These are phyloP conservation scores for Miltochrista miniata DNA, from an alignment of 2,888 invertebrate species.

Conservation along the genomic window DNA sequence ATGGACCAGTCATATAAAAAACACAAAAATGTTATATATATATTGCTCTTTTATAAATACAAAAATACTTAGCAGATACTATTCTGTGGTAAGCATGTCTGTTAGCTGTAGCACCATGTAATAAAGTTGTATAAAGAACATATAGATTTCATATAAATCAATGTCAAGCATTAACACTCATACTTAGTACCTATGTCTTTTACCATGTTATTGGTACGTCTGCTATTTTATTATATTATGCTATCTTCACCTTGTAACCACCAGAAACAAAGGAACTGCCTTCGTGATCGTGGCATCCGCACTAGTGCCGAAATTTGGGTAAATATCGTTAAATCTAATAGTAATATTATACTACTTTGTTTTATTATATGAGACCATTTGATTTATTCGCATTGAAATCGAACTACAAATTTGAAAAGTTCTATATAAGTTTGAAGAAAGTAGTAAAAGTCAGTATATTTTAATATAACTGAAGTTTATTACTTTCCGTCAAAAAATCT, in stretches of 20 bases:
- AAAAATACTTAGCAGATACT: constrained; percentile 29
- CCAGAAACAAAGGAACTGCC: too few species aligned
- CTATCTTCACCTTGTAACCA: too few species aligned
- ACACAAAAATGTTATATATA: constrained; percentile 11
- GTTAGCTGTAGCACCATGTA: constrained; percentile 44
- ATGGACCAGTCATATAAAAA: constrained; percentile 11
- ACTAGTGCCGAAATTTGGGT: too few species aligned
- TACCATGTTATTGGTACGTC: constrained; percentile 4
- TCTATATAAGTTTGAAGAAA: too few species aligned
- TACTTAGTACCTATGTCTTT: constrained; percentile 21
- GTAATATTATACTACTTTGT: too few species aligned
- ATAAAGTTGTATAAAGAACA: constrained; percentile 27
- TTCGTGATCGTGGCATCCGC: too few species aligned
- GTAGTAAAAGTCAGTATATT: not conserved
- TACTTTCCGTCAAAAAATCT: too few species aligned
- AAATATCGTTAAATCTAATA: too few species aligned
- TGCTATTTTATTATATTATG: not conserved
- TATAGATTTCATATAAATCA: constrained; percentile 28
- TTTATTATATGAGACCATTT: too few species aligned
- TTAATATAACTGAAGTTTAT: too few species aligned
- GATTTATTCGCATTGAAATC: too few species aligned
- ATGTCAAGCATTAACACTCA: constrained; percentile 37
- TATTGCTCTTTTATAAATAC: constrained; percentile 18
- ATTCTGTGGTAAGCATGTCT: constrained; percentile 35
- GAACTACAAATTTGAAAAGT: too few species aligned